Evolutionary conservation across 1,140 invertebrate genomes (phyloP).

Genomic region (Pristionchus pacificus): DNA sequence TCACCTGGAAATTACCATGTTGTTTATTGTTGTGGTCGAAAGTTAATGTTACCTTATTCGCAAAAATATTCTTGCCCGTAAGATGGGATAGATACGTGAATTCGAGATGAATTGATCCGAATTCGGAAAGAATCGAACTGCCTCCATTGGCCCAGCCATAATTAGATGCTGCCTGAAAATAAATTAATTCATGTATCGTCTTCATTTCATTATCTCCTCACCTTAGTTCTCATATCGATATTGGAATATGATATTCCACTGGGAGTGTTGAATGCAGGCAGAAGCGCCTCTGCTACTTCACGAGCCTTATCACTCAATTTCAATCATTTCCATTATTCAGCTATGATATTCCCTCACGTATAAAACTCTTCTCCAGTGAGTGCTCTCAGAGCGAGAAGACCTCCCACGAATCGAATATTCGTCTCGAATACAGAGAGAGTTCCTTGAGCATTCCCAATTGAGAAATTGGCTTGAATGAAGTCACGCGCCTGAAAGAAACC

Average conservation of each 20-base stretch:
- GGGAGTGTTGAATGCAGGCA: constrained; percentile 93
- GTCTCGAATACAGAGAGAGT: constrained; percentile 89
- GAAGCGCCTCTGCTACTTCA: constrained; percentile 81
- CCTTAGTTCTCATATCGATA: constrained; percentile 26
- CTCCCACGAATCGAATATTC: constrained; percentile 93
- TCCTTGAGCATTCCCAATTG: constrained; percentile 38
- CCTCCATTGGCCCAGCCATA: constrained; percentile 93
- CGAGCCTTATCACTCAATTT: constrained; percentile 83
- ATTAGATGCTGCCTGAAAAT: constrained; percentile 67
- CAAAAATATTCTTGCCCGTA: constrained; percentile 81
- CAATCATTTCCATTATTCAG: background rate
- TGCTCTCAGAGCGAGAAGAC: constrained; percentile 82
- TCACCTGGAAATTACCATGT: constrained; percentile 61
- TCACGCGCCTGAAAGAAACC: constrained; percentile 39
- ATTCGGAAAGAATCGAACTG: constrained; percentile 90
- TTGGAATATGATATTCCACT: constrained; percentile 86
- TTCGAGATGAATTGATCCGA: constrained; percentile 91
- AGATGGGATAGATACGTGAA: constrained; percentile 88
- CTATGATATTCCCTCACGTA: constrained; percentile 29
- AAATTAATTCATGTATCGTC: background rate
- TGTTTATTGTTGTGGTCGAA: background rate
- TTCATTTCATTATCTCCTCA: background rate
- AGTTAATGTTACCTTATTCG: constrained; percentile 65
- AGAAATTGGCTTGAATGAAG: constrained; percentile 45
- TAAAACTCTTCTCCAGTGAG: constrained; percentile 81